These are phyloP conservation scores for Elanus axillaris DNA, from an alignment of 2,113 vertebrate genomes.

Conservation along the genomic window DNA sequence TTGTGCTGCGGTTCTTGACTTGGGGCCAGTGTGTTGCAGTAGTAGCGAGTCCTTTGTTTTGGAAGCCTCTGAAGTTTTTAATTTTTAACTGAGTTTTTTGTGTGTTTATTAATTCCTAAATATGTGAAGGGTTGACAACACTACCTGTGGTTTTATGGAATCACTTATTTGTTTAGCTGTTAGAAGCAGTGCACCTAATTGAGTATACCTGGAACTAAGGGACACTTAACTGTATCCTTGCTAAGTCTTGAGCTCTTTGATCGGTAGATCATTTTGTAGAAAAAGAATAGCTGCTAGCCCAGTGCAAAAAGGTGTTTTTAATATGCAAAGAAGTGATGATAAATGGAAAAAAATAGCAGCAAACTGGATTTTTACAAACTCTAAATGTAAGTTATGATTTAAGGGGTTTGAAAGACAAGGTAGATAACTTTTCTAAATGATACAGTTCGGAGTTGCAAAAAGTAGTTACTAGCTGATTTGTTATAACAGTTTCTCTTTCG, in stretches of 20 bases:
- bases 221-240: neutral
- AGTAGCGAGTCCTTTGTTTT: neutral
- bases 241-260: neutral
- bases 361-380: neutral
- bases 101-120: neutral
- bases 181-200: neutral
- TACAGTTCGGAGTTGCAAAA: neutral
- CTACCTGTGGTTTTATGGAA: neutral
- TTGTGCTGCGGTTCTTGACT: neutral
- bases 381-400: neutral
- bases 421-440: neutral
- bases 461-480: neutral
- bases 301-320: neutral
- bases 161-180: neutral
- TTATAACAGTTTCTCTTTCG: neutral
- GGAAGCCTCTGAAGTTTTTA: neutral
- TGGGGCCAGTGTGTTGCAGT: neutral
- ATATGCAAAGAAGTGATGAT: neutral
- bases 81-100: neutral
- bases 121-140: neutral
- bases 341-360: neutral
- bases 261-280: fast-evolving
- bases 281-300: neutral
- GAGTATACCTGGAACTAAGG: neutral
- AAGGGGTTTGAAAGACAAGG: neutral